Evolutionary conservation across 2,888 invertebrate genomes (phyloP), one percentile per base, ranked within the genome.

Genomic region (Phoronis australis): DNA sequence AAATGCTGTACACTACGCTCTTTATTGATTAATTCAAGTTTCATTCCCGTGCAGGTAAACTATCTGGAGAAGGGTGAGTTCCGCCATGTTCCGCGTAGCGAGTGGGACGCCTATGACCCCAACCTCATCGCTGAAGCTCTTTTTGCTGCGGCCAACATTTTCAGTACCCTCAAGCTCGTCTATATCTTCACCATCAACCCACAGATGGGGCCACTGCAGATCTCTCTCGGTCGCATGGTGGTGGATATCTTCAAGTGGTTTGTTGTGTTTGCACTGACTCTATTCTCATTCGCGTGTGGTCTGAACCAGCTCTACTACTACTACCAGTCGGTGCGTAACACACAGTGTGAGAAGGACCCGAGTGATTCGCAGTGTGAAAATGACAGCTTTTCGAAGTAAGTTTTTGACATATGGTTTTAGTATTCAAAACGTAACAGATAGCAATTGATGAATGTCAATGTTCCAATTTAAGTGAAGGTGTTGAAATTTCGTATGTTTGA

Each of bases 41-140:
- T n/a, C n/a, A n/a, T n/a, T n/a, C n/a, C n/a, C n/a, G n/a, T n/a
- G 23, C 57, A 57, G 18, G 40, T 50, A 12, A 67, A 64, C 2
- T 50, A 57, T 22, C 46, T 60, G 23, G 60, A 65, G n/a, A n/a
- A n/a, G n/a, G n/a, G n/a, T n/a, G n/a, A n/a, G n/a, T n/a, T n/a
- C 31, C 15, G 12, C 4, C 26, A 20, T 27, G 25, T 48, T 9
- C 41, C 51, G 45, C 83, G 96, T 51, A 89, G 91, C 77, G 83
- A 91, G 62, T 97, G 97, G 96, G 93, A 96, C 78, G 88, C 95
- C 4, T 96, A 93, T 90, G 97, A 97, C 78, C 97, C 97, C 20
- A 96, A 95, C 87, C 83, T 97, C 62, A 89, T 96, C 26, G 67
- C 76, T 1, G 77, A 77, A 56, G 75, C 75, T 22, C 83, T 97